Percentiles rank a stretch among this genome's conserved stretches.
Evolutionary conservation across 2,113 vertebrate species (phyloP).

Genomic region (Ceuthmochares aereus): DNA sequence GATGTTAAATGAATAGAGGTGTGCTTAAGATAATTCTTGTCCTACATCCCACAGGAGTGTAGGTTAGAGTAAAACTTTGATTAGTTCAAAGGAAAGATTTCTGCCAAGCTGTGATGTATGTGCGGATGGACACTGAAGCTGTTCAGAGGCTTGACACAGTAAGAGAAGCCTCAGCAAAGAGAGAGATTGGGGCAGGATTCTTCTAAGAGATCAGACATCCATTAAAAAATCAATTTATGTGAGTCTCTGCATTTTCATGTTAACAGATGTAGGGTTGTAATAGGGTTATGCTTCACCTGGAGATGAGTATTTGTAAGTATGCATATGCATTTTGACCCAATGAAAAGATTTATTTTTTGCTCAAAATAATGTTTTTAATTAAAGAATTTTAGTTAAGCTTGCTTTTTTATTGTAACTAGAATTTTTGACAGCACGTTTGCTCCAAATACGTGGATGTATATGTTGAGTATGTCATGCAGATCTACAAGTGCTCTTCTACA

Average conservation of each 20-base stretch:
- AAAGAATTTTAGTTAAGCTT: not conserved
- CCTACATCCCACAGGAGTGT: not conserved
- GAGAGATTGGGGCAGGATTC: not conserved
- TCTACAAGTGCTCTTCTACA: not conserved
- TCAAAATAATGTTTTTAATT: not conserved
- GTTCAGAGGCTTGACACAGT: not conserved
- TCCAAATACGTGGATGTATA: not conserved
- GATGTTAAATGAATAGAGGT: not conserved
- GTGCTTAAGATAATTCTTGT: not conserved
- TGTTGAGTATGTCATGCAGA: not conserved
- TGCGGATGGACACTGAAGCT: not conserved
- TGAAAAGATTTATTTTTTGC: not conserved
- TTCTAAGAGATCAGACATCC: not conserved
- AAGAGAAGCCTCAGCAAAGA: not conserved
- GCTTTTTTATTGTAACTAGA: not conserved
- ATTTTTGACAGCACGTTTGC: not conserved
- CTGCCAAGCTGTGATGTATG: not conserved
- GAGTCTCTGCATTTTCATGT: not conserved
- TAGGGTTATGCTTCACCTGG: not conserved
- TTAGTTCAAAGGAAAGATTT: not conserved
- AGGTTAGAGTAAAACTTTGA: not conserved
- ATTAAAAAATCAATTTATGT: not conserved
- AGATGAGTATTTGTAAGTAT: not conserved
- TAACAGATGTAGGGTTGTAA: not conserved
- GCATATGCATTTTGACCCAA: not conserved